phyloP scores from a whole-genome alignment of 2,113 vertebrate species.

The Xiphias gladius region DNA sequence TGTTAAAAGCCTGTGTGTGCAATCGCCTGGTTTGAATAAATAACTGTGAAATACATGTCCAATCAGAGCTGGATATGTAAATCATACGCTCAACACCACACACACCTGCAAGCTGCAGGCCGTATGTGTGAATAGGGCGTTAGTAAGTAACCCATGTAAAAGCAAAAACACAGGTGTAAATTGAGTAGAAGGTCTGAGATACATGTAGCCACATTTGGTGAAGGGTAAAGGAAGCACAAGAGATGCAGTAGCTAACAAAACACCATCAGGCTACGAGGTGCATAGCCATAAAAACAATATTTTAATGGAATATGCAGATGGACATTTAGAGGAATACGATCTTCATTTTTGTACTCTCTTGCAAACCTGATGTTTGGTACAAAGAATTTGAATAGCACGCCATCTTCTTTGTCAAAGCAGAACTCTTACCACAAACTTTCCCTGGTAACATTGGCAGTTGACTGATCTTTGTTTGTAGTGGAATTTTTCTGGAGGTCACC shows the following conservation, averaged over 20 bases:
- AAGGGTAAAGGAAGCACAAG: neutral
- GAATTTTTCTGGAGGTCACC: conserved; percentile 23
- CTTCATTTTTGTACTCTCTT: neutral
- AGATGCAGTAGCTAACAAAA: neutral
- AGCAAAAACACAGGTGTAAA: too few relatives aligned
- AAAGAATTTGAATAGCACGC: neutral
- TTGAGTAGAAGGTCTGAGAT: neutral
- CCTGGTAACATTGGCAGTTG: neutral
- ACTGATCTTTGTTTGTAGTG: neutral
- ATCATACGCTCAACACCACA: too few relatives aligned
- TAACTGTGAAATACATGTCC: too few relatives aligned
- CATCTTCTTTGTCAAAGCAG: neutral
- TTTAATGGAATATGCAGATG: neutral
- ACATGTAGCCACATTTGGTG: neutral
- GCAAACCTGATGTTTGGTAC: neutral
- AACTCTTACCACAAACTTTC: conserved; percentile 75
- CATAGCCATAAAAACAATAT: neutral
- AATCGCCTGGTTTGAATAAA: too few relatives aligned
- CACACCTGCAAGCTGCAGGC: too few relatives aligned
- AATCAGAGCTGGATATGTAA: too few relatives aligned
- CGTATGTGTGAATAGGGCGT: too few relatives aligned
- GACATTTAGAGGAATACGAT: neutral
- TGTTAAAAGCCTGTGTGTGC: too few relatives aligned
- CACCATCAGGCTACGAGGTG: too few relatives aligned
- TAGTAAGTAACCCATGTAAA: too few relatives aligned